These are phyloP conservation scores for Dinoponera quadriceps DNA, from an alignment of 1,140 invertebrate genomes.

Conservation along the genomic window DNA sequence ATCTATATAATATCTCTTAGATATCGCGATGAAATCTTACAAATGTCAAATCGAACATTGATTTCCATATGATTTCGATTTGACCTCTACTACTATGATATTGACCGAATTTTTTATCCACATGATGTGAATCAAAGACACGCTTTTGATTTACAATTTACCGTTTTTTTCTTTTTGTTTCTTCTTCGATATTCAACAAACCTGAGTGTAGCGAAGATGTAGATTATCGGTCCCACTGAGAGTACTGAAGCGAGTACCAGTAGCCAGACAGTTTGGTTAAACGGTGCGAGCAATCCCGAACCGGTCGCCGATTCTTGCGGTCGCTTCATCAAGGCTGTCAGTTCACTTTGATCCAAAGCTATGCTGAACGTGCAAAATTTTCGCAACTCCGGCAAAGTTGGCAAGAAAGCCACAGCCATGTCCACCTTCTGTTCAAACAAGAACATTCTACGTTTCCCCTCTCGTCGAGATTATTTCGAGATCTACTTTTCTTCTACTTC, in stretches of 20 bases:
- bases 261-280: slow-evolving; percentile 91
- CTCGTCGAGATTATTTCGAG: background rate
- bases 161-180: too few relatives aligned
- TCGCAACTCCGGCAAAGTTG: slow-evolving; percentile 87
- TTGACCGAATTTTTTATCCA: too few relatives aligned
- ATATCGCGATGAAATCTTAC: too few relatives aligned
- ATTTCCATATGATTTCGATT: too few relatives aligned
- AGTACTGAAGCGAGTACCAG: slow-evolving; percentile 90
- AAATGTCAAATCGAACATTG: too few relatives aligned
- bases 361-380: slow-evolving; percentile 88
- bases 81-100: too few relatives aligned
- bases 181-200: slow-evolving; percentile 16
- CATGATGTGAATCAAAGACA: too few relatives aligned
- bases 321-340: slow-evolving; percentile 92
- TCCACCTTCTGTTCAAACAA: slow-evolving; percentile 88
- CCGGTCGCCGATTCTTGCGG: slow-evolving; percentile 93
- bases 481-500: background rate
- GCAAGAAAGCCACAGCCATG: slow-evolving; percentile 91
- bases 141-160: background rate
- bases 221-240: slow-evolving; percentile 92
- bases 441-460: background rate
- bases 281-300: slow-evolving; percentile 93
- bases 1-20: too few relatives aligned
- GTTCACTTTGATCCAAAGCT: slow-evolving; percentile 90
- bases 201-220: slow-evolving; percentile 89